phyloP scores from a whole-genome alignment of 2,888 invertebrate species.

The Allophyes oxyacanthae region DNA sequence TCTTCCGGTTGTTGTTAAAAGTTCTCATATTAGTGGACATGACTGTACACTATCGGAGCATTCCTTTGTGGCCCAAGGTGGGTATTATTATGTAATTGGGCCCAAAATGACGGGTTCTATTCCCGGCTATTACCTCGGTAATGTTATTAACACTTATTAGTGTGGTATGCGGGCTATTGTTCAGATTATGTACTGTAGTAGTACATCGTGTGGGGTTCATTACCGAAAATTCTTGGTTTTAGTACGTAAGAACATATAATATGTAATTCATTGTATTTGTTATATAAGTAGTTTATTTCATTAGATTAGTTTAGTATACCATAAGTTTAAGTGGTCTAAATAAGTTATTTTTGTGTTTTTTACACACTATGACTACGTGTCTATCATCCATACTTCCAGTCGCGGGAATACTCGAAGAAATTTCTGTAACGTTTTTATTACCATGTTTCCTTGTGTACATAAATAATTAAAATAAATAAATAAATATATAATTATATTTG shows the following conservation, averaged over 20 bases:
- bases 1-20: conserved; percentile 25
- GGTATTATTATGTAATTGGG: conserved; percentile 59
- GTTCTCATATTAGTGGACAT: conserved; percentile 56
- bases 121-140: conserved; percentile 36
- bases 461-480: too few species aligned
- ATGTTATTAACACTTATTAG: conserved; percentile 54
- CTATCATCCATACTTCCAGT: too few species aligned
- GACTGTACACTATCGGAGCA: conserved; percentile 52
- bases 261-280: too few species aligned
- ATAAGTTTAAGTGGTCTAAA: too few species aligned
- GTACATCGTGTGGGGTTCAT: conserved; percentile 2
- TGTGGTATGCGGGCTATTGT: conserved; percentile 33
- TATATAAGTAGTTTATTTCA: too few species aligned
- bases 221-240: background rate
- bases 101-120: conserved; percentile 53
- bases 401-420: too few species aligned
- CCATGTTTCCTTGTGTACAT: too few species aligned
- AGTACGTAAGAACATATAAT: background rate
- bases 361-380: too few species aligned
- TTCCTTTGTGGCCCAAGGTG: conserved; percentile 45
- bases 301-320: too few species aligned
- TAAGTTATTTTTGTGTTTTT: too few species aligned
- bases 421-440: too few species aligned
- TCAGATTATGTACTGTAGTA: background rate
- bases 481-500: too few species aligned